These are phyloP conservation scores for Callorhinus ursinus DNA, from an alignment of 2,113 vertebrate genomes.

Conservation along the genomic window DNA sequence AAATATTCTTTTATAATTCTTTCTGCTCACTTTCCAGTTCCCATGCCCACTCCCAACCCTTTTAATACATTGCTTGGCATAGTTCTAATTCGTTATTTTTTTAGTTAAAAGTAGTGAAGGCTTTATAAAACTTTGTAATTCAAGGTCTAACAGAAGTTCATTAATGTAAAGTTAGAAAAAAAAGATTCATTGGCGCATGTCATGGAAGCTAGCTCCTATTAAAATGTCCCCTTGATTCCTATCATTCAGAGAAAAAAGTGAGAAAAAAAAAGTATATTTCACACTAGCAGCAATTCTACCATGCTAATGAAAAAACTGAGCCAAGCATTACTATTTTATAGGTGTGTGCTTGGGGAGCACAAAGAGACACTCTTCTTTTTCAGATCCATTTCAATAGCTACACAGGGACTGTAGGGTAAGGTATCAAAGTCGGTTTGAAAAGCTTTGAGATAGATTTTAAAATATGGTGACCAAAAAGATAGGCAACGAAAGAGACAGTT, in stretches of 20 bases:
- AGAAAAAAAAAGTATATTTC: not conserved
- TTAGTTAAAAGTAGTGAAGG: not conserved
- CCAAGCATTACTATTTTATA: not conserved
- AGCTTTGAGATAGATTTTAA: not conserved
- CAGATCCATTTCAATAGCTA: not conserved
- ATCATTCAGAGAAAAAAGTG: not conserved
- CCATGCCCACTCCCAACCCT: not conserved
- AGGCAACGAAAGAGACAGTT: not conserved
- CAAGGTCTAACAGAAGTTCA: not conserved
- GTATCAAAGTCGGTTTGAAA: conserved; percentile 5
- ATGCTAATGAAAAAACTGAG: not conserved
- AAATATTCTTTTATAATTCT: not conserved
- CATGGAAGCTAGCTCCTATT: not conserved
- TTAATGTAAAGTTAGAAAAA: not conserved
- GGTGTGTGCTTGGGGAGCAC: not conserved
- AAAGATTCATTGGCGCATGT: not conserved
- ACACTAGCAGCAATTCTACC: not conserved
- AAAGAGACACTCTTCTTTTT: not conserved
- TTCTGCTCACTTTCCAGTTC: not conserved
- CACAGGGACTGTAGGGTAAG: not conserved
- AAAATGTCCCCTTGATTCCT: not conserved
- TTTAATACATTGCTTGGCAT: not conserved
- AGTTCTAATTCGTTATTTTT: not conserved
- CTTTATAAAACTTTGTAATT: not conserved
- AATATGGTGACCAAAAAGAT: not conserved